Base-by-base conservation (phyloP, 2,797 vertebrate genomes). In the Notolabrus celidotus region DNA sequence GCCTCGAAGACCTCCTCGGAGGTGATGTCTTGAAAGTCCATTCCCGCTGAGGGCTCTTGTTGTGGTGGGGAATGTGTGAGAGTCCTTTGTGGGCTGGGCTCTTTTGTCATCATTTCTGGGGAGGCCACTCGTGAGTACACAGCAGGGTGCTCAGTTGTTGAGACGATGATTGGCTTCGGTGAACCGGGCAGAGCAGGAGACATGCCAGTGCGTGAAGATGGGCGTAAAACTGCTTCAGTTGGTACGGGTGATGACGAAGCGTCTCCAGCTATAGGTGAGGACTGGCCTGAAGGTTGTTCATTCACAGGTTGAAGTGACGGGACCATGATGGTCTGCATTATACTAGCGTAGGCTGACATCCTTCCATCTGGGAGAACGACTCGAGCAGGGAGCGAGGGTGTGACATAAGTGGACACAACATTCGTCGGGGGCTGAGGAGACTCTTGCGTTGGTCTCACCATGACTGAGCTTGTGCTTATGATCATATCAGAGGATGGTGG, bases 1-100 rank as follows among this genome's bases (percentile, higher is more conserved):
- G 97, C 93, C 74, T 99, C 96, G 8, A 99, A 99, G 49, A 99
- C 91, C 31, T 98, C 97, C 83, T 99, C 96, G 0, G 98, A 99
- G 52, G 95, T 93, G 1, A 99, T 94, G 87, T 99, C 96, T 56
- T 95, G 90, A 8, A 99, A 94, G 38, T 92, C 82, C 23, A 14
- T 58, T 74, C 85, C 87, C 20, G 63, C 62, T 47, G 82, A 63
- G 10, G 71, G 59, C 22, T 90, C 89, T 54, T 67, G 86, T 15
- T 91, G 89, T 22, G 87, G 82, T 36, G 87, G 83, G 20, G 83
- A 63, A 42, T 74, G 81, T 55, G 71, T 9, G 36, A 70, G 59
- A 25, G 70, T 80, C 54, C 75, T 92, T 34, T 93, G 87, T 55
- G 93, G 94, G 79, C 92, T 95, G 19, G 92, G 86, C 36, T 95